These are phyloP conservation scores for Dipodomys ordii DNA, from an alignment of 2,113 vertebrate species.

Conservation along the genomic window DNA sequence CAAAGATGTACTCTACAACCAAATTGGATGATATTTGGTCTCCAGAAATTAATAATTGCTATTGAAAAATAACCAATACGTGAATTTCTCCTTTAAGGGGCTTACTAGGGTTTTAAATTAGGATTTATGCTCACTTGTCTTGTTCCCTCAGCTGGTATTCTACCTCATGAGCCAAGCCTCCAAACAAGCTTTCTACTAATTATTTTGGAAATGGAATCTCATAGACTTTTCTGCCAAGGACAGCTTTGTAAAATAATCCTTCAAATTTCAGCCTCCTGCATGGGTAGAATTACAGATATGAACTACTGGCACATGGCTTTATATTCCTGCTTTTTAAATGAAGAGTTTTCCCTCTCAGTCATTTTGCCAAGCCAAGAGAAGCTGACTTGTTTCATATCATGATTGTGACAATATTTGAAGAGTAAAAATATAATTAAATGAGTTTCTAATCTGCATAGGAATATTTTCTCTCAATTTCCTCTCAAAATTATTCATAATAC, in stretches of 20 bases:
- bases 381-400: neutral
- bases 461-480: conserved; percentile 35
- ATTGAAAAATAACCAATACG: neutral
- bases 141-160: too few species aligned
- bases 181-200: too few species aligned
- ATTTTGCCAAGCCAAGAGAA: neutral
- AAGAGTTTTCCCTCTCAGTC: neutral
- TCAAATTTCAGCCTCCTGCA: too few species aligned
- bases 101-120: too few species aligned
- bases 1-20: neutral
- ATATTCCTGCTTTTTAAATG: neutral
- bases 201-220: too few species aligned
- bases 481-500: conserved; percentile 47
- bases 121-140: too few species aligned
- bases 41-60: neutral
- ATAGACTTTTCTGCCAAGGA: too few species aligned
- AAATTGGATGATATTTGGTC: neutral
- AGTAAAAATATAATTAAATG: conserved; percentile 38
- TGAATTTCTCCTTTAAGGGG: neutral
- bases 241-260: too few species aligned
- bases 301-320: too few species aligned
- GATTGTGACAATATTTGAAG: neutral
- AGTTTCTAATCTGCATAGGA: neutral
- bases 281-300: too few species aligned
- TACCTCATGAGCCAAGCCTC: too few species aligned